Base-by-base conservation (phyloP, 2,888 invertebrate genomes). In the Calameuta pallipes region DNA sequence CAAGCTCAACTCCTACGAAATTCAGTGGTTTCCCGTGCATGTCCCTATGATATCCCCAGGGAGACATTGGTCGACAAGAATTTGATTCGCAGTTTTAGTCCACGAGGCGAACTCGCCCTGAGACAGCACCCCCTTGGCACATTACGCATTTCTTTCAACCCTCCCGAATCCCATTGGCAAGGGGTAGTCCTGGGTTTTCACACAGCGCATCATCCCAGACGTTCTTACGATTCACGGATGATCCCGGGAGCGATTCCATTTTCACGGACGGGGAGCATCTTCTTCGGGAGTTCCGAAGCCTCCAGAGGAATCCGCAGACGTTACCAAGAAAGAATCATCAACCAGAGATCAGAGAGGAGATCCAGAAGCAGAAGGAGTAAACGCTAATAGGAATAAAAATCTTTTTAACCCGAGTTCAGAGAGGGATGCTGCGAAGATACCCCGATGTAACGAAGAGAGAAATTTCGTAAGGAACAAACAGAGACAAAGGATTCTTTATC, bases 401-500 rank as follows among this genome's bases (percentile, higher is more conserved):
- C 9, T 56, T 56, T 23, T 56, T 56, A 56, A 23, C 56, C 23
- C 23, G 23, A 23, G 9, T 9, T 56, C 56, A 23, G 56, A 56
- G 9, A 56, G 56, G 23, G 56, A 56, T 56, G 56, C 56, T 56
- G 23, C 56, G 56, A 56, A 2, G 56, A 56, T 56, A 9, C 9
- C 23, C 56, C 56, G 9, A 56, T 23, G 23, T 23, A 56, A 2
- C 56, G 23, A 2, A 56, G 56, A 9, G 9, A 2, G 9, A 0
- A 56, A 23, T 56, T 23, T 23, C 75, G 11, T 30, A 31, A 68
- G 73, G 68, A 75, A 2, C 9, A 71, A 23, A 75, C 69, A 78
- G 80, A 81, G 79, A 73, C 71, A 75, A 71, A 70, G 71, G 68
- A 74, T 30, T 31, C 74, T 13, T 75, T 70, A 77, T 79, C 68